phyloP scores from a whole-genome alignment of 37 sponge, comb jelly and placozoan genomes.

The Oscarella lobularis region DNA sequence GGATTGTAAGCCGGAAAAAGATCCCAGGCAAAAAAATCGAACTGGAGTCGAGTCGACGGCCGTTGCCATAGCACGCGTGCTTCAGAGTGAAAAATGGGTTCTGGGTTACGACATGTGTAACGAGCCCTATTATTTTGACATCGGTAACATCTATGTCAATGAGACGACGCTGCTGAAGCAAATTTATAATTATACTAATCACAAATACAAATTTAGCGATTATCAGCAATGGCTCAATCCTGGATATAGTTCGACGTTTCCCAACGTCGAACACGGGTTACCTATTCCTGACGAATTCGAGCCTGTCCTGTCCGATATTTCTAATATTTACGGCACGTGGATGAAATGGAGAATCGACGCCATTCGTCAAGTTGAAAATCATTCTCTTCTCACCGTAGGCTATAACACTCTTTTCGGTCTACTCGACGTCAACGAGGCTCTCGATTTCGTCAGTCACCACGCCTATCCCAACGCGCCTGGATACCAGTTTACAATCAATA shows the following conservation, averaged over 20 bases:
- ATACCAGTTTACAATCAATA: not conserved
- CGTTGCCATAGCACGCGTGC: not conserved
- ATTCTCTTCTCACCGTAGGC: not conserved
- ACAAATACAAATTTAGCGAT: not conserved
- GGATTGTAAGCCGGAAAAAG: not conserved
- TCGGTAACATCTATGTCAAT: not conserved
- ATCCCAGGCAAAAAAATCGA: not conserved
- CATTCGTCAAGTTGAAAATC: not conserved
- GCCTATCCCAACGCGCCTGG: slow-evolving; percentile 3
- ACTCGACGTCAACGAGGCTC: not conserved
- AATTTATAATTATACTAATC: not conserved
- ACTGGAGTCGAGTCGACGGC: not conserved
- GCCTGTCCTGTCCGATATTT: not conserved
- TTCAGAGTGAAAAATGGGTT: not conserved
- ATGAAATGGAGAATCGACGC: not conserved
- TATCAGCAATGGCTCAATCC: not conserved
- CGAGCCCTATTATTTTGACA: not conserved
- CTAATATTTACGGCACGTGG: not conserved
- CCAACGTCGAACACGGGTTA: not conserved
- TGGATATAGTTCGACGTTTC: not conserved
- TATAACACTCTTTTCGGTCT: not conserved
- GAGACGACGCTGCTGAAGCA: not conserved
- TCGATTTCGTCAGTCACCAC: not conserved
- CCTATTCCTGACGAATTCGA: not conserved
- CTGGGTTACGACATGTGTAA: slow-evolving; percentile 2